phyloP scores from a whole-genome alignment of 2,797 vertebrate genomes.

The Rachycentron canadum region DNA sequence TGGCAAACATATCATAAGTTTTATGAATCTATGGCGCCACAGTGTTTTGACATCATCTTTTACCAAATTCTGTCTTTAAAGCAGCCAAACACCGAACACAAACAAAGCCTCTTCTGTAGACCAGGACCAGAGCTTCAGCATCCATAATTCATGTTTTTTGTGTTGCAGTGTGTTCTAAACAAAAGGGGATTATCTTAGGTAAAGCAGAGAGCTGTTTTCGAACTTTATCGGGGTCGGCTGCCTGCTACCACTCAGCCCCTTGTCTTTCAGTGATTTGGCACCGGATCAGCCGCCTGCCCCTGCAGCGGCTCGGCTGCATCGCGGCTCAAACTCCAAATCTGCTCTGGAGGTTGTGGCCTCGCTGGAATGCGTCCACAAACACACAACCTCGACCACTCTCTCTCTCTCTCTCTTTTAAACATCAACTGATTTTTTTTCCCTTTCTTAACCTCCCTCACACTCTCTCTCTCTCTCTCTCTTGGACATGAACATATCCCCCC shows the following conservation, averaged over 20 bases:
- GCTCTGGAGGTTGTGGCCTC: slow-evolving; percentile 55
- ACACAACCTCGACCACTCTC: slow-evolving; percentile 25
- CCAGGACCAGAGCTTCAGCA: slow-evolving; percentile 5
- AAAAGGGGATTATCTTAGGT: slow-evolving; percentile 43
- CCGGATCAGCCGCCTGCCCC: slow-evolving; percentile 37
- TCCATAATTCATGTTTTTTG: slow-evolving; percentile 47
- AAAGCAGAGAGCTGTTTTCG: slow-evolving; percentile 49
- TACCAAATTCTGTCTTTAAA: slow-evolving; percentile 38
- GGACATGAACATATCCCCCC: slow-evolving; percentile 6
- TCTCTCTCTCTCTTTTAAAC: neutral
- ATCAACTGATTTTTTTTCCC: slow-evolving; percentile 14
- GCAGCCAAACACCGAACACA: slow-evolving; percentile 3
- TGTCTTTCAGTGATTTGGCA: slow-evolving; percentile 55
- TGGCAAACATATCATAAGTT: slow-evolving; percentile 60
- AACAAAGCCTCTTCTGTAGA: slow-evolving; percentile 23
- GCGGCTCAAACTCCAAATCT: slow-evolving; percentile 52
- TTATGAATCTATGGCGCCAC: slow-evolving; percentile 66
- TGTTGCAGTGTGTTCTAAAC: slow-evolving; percentile 30
- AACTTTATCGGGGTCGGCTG: slow-evolving; percentile 46
- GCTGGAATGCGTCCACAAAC: slow-evolving; percentile 71
- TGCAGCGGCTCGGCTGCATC: slow-evolving; percentile 17
- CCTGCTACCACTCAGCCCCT: slow-evolving; percentile 42
- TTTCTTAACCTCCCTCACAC: slow-evolving; percentile 5
- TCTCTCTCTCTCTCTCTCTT: neutral
- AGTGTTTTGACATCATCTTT: slow-evolving; percentile 65